Percentiles rank a stretch among this genome's conserved stretches.
Evolutionary conservation across 2,797 vertebrate species (phyloP).

Genomic region (Oreortyx pictus): DNA sequence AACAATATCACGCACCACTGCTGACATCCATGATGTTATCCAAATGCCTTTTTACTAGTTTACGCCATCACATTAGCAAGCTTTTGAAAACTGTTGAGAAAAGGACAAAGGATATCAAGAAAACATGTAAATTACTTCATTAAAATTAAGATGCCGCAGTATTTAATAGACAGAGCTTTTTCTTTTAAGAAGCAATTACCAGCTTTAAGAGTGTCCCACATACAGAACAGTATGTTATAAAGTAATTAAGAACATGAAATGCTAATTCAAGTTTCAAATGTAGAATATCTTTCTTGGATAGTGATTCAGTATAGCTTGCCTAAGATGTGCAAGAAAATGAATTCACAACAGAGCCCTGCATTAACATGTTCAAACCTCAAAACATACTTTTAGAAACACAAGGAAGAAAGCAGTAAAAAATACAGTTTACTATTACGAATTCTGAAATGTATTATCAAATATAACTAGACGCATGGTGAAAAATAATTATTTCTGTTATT

Average conservation of each 20-base stretch:
- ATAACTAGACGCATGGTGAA: not conserved
- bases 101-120: conserved; percentile 27
- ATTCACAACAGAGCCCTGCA: not conserved
- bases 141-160: not conserved
- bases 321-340: not conserved
- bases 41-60: conserved; percentile 30
- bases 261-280: not conserved
- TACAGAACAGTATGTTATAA: not conserved
- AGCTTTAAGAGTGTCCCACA: not conserved
- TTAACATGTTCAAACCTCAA: not conserved
- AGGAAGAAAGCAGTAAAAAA: not conserved
- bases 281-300: not conserved
- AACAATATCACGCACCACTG: conserved; percentile 16
- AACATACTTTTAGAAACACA: not conserved
- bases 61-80: conserved; percentile 33
- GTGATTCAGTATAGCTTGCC: not conserved
- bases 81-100: conserved; percentile 58
- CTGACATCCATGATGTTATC: conserved; percentile 42
- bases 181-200: not conserved
- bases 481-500: not conserved
- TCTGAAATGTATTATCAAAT: not conserved
- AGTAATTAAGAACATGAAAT: not conserved
- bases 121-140: not conserved
- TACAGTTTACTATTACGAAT: not conserved
- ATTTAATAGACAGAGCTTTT: not conserved